phyloP scores from a whole-genome alignment of 1,140 invertebrate species.

The Hycleus cichorii region DNA sequence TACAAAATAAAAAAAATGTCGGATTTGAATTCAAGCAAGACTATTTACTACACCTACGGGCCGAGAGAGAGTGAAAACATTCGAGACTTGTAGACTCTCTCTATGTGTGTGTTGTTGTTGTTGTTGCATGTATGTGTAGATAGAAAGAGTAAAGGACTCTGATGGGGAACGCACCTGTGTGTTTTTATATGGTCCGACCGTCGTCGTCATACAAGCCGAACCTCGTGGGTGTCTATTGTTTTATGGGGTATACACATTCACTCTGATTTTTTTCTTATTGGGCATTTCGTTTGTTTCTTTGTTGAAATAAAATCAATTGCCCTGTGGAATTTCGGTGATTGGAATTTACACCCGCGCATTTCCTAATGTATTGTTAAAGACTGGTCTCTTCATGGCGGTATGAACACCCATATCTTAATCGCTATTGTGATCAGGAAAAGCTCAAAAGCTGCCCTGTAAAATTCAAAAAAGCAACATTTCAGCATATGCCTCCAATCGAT shows the following conservation, averaged over 20 bases:
- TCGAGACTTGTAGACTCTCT: no score
- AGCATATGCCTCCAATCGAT: no score
- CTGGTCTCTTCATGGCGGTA: no score
- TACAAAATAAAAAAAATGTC: conserved; percentile 31
- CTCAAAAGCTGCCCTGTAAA: no score
- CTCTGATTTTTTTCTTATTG: no score
- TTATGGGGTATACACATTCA: conserved; percentile 20
- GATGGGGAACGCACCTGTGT: conserved; percentile 29
- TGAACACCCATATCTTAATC: neutral
- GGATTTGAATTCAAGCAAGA: conserved; percentile 35
- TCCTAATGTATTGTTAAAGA: neutral
- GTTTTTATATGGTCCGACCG: neutral
- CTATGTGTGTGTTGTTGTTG: no score
- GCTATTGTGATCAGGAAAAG: no score
- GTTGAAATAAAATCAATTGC: conserved; percentile 33
- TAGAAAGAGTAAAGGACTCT: neutral
- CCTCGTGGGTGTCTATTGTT: conserved; percentile 34
- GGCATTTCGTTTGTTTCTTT: conserved; percentile 24
- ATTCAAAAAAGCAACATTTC: no score
- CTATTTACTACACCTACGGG: conserved; percentile 38
- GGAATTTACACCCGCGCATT: conserved; percentile 17
- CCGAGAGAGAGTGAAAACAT: conserved; percentile 10
- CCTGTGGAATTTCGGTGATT: conserved; percentile 14
- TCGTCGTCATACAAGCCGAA: conserved; percentile 8
- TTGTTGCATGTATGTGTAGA: no score